Base-by-base conservation (phyloP, 1,140 invertebrate species). In the Vanessa tameamea region DNA sequence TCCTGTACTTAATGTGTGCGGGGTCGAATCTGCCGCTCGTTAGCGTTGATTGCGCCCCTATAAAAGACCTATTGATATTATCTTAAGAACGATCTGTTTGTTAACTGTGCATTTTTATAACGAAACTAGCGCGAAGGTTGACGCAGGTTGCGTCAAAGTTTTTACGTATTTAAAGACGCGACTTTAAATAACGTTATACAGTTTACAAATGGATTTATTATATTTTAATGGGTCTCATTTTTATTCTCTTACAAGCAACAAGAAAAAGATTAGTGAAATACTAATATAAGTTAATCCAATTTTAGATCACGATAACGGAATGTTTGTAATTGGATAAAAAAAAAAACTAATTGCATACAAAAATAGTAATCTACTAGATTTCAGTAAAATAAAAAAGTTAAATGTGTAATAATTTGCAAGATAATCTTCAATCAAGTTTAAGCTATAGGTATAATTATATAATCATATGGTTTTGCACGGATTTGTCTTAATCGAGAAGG, bases 11-110 rank as follows among this genome's bases (percentile, higher is more conserved):
- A 67, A 69, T 65, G 72, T 69, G 71, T 47, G 47, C 72, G 71
- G 23, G 57, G 64, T 72, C 74, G 77, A 77, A 79, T 77, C 78
- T 69, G 48, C 64, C 55, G 57, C 77, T 79, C 78, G 72, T 77
- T 79, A 77, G 69, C 66, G 66, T 65, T 79, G 64, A 77, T 77
- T 79, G 72, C 72, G 72, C 75, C 78, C 75, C 72, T 74, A 74
- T 74, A 78, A 69, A 73, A 69, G 57, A 68, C 73, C 73, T 76
- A 72, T 72, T 78, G 64, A 64, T 72, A 64, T 73, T 69, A 79
- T 78, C 77, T 77, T 71, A 68, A 59, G 69, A 68, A 76, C 48
- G 57, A 76, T 76, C 69, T 65, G 73, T 75, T 75, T 65, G 51
- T 69, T 70, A 61, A 14, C 57, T 12, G 48, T 64, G 69, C 26